Conservation (phyloP, 2,113 vertebrate species). For the Chroicocephalus ridibundus region DNA sequence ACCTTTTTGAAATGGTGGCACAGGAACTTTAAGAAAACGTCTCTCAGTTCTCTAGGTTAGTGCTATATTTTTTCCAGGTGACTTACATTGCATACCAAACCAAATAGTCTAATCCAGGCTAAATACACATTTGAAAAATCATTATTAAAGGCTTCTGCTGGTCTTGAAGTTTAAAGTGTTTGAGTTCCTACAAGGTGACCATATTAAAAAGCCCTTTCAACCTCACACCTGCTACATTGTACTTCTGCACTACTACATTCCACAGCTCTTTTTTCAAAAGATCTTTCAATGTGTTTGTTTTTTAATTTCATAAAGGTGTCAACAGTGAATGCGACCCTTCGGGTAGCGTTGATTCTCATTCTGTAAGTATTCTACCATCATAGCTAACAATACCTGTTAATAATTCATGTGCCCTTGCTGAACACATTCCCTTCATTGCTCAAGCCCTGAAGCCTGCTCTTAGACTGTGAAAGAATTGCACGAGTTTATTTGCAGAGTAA, state of each 20-base stretch:
- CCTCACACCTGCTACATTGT: not conserved
- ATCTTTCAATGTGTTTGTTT: not conserved
- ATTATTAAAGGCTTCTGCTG: not conserved
- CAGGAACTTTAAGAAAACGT: not conserved
- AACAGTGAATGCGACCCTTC: slow-evolving; percentile 75
- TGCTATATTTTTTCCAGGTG: not conserved
- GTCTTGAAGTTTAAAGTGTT: not conserved
- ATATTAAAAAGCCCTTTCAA: not conserved
- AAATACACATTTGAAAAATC: not conserved
- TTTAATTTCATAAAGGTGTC: slow-evolving; percentile 52
- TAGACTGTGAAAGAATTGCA: not conserved
- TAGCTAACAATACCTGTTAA: not conserved
- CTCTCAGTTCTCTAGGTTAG: not conserved
- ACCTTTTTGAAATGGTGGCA: not conserved
- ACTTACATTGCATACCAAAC: not conserved
- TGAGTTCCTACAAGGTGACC: not conserved
- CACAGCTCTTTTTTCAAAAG: not conserved
- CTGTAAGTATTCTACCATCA: slow-evolving; percentile 72
- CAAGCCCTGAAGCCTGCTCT: not conserved
- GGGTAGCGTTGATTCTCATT: slow-evolving; percentile 74
- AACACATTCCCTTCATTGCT: not conserved
- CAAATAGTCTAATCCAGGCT: not conserved
- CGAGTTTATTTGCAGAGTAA: not conserved
- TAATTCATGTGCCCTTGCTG: not conserved
- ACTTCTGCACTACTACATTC: not conserved